Conservation (phyloP, 2,888 invertebrate genomes). For the Eupithecia exiguata region DNA sequence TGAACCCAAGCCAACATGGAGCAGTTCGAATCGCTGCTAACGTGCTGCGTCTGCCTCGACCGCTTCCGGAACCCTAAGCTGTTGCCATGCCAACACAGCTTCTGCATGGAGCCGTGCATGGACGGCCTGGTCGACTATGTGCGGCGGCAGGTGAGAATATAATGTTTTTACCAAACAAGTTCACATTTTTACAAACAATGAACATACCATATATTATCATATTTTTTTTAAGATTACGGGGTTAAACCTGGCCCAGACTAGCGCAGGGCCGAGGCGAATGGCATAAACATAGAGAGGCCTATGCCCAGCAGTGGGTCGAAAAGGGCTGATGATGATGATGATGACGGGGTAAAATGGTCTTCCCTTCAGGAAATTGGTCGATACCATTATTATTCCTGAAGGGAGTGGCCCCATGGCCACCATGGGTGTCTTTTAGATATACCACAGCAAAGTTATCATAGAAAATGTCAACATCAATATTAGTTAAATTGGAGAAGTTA, state of each 20-base stretch:
- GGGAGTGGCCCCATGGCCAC: too few relatives aligned
- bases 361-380: background rate
- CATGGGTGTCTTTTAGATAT: too few relatives aligned
- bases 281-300: too few relatives aligned
- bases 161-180: background rate
- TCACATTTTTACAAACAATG: background rate
- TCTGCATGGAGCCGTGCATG: constrained; percentile 99
- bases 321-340: too few relatives aligned
- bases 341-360: background rate
- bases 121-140: constrained; percentile 98
- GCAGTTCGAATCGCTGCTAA: constrained; percentile 98
- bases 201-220: background rate
- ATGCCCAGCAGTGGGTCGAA: too few relatives aligned
- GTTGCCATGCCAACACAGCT: constrained; percentile 99
- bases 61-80: constrained; percentile 98
- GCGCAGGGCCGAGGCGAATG: too few relatives aligned
- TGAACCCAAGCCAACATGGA: constrained; percentile 86
- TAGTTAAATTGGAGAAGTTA: too few relatives aligned
- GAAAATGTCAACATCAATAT: too few relatives aligned
- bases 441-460: too few relatives aligned
- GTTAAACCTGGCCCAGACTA: too few relatives aligned
- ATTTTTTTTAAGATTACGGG: background rate
- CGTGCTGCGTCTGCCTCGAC: constrained; percentile 99
- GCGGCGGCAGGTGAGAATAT: constrained; percentile 89
- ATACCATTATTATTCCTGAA: too few relatives aligned